Conservation (phyloP, 2,888 invertebrate genomes). For the Acrocera orbiculus region DNA sequence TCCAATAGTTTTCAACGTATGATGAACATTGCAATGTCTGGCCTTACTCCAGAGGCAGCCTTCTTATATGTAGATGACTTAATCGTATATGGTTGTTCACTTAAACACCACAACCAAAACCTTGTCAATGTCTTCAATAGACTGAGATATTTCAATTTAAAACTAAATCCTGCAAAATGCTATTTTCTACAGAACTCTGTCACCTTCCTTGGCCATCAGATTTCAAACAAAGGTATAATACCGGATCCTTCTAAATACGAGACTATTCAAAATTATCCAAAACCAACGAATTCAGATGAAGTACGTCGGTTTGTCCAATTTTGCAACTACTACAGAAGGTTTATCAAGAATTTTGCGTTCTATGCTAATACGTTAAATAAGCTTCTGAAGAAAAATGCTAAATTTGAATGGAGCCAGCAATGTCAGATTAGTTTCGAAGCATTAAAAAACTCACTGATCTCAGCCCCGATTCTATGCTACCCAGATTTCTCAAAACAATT, state of each 20-base stretch:
- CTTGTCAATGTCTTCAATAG: slow-evolving; percentile 4
- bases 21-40: slow-evolving; percentile 15
- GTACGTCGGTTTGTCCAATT: slow-evolving; percentile 12
- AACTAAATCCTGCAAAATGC: slow-evolving; percentile 13
- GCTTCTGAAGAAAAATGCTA: no score
- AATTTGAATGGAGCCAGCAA: no score
- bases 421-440: no score
- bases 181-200: slow-evolving; percentile 11
- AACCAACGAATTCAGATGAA: slow-evolving; percentile 12
- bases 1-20: slow-evolving; percentile 15
- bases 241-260: no score
- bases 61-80: slow-evolving; percentile 15
- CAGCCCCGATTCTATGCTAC: no score
- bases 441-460: no score
- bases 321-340: slow-evolving; percentile 13
- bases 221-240: slow-evolving; percentile 9
- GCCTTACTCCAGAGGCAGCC: slow-evolving; percentile 10
- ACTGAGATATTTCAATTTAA: slow-evolving; percentile 6
- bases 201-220: slow-evolving; percentile 10
- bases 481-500: no score
- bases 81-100: slow-evolving; percentile 12
- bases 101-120: slow-evolving; percentile 8
- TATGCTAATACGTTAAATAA: no score
- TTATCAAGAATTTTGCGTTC: slow-evolving; percentile 13
- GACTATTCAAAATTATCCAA: no score